These are phyloP conservation scores for Synaphobranchus kaupii DNA, from an alignment of 2,797 vertebrate species.

Conservation along the genomic window DNA sequence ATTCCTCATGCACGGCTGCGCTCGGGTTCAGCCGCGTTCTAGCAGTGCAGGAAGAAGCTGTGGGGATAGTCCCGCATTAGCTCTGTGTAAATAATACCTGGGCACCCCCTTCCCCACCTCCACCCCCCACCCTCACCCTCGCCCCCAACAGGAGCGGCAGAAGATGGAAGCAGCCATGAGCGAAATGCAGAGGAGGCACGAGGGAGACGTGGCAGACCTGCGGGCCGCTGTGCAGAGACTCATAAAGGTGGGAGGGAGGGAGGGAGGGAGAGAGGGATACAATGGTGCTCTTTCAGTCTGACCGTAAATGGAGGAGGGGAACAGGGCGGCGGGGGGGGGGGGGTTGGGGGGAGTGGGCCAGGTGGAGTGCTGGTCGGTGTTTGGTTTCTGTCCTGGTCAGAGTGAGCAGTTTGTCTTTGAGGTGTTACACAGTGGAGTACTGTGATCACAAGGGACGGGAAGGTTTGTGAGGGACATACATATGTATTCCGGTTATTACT, in stretches of 20 bases:
- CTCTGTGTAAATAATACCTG: constrained; percentile 12
- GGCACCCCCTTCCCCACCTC: constrained; percentile 15
- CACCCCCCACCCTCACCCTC: constrained; percentile 52
- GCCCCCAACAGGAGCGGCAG: constrained; percentile 63
- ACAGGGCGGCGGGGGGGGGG: not conserved
- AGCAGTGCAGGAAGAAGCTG: constrained; percentile 37
- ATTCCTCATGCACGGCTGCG: constrained; percentile 30
- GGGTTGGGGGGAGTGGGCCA: not conserved
- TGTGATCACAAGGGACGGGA: not conserved
- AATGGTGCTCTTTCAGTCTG: not conserved
- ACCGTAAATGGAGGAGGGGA: not conserved
- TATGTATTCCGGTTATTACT: not conserved
- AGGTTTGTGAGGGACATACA: not conserved
- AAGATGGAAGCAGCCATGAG: constrained; percentile 65
- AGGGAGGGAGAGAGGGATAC: constrained; percentile 57
- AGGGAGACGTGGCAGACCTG: constrained; percentile 66
- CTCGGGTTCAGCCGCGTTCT: constrained; percentile 48
- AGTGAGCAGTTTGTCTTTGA: not conserved
- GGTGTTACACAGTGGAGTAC: not conserved
- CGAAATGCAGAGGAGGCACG: constrained; percentile 66
- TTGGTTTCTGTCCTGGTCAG: not conserved
- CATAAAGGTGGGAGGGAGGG: constrained; percentile 58
- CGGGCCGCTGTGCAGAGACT: constrained; percentile 64
- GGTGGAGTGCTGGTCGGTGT: not conserved
- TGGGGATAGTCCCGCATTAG: constrained; percentile 47